Conservation (phyloP, 2,113 vertebrate species). For the Delphinus delphis region DNA sequence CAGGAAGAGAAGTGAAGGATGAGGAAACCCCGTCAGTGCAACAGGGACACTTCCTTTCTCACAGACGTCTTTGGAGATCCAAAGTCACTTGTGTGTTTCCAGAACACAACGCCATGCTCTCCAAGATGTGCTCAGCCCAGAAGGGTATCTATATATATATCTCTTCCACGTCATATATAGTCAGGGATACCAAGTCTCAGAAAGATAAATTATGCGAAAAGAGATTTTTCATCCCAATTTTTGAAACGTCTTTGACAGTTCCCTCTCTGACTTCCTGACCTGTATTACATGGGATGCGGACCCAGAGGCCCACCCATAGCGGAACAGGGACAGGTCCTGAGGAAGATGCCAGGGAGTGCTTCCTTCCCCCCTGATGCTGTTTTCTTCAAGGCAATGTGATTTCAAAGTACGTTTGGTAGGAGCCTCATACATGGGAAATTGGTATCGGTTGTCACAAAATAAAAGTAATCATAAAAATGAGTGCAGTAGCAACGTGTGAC, state of each 20-base stretch:
- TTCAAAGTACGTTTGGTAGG: neutral
- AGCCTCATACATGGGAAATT: neutral
- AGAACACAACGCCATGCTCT: neutral
- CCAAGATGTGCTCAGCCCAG: neutral
- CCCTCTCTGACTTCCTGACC: neutral
- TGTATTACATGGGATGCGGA: fast-evolving
- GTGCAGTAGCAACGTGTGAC: neutral
- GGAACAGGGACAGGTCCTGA: neutral
- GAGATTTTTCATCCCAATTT: neutral
- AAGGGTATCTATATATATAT: neutral
- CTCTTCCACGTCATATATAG: too few relatives aligned
- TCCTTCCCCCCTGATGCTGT: neutral
- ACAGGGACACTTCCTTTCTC: neutral
- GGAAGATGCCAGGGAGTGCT: neutral
- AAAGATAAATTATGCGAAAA: neutral
- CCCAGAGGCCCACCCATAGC: too few relatives aligned
- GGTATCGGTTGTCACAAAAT: neutral
- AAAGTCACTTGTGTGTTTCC: neutral
- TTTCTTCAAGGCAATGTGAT: neutral
- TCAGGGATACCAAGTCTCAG: neutral
- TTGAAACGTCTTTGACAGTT: neutral
- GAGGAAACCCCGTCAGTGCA: neutral
- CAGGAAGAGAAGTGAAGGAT: neutral
- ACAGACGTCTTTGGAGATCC: neutral
- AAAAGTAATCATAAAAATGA: neutral